These are phyloP conservation scores for Diplodus puntazzo DNA, from an alignment of 2,797 vertebrate species.

Conservation along the genomic window DNA sequence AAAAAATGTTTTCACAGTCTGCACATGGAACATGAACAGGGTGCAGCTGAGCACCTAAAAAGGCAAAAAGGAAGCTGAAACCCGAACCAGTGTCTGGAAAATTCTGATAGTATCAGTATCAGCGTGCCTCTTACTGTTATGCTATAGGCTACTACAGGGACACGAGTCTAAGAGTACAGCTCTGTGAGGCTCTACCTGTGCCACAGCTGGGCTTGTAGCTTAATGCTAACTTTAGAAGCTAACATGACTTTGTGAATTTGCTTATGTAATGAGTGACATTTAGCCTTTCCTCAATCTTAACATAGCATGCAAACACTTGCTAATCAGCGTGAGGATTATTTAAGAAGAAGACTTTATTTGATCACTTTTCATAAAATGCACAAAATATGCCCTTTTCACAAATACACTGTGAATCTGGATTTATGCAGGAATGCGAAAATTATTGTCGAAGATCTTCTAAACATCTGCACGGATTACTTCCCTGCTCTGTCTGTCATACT, in stretches of 20 bases:
- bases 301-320: not conserved
- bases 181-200: not conserved
- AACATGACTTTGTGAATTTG: not conserved
- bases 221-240: not conserved
- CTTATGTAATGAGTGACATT: not conserved
- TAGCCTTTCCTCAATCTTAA: not conserved
- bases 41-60: conserved; percentile 33
- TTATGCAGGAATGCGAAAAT: no score
- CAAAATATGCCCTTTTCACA: no score
- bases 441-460: no score
- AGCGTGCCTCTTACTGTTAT: not conserved
- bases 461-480: no score
- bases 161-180: not conserved
- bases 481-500: no score
- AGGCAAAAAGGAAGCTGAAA: conserved; percentile 30
- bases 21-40: conserved; percentile 54
- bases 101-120: conserved; percentile 12
- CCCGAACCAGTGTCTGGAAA: not conserved
- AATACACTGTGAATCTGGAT: no score
- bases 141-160: not conserved
- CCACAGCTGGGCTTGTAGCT: not conserved
- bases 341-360: no score
- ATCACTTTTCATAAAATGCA: no score
- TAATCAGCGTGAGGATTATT: not conserved
- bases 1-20: conserved; percentile 57